Evolutionary conservation across 2,113 vertebrate genomes (phyloP).

Genomic region (Hydrochoerus hydrochaeris): DNA sequence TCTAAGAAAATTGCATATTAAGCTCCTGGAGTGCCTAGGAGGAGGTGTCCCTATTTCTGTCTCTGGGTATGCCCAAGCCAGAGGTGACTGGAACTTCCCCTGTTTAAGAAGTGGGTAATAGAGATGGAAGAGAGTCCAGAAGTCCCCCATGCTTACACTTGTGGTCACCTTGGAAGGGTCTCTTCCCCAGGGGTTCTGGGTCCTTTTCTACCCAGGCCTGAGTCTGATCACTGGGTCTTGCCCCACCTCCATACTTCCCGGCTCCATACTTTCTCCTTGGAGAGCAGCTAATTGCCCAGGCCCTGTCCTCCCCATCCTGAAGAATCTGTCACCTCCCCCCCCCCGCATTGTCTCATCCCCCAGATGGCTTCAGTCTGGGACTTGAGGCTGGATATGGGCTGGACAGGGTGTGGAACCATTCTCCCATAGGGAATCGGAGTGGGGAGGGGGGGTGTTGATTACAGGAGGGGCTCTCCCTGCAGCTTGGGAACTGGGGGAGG

Average conservation of each 20-base stretch:
- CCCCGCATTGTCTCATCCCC: neutral
- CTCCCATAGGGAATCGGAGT: neutral
- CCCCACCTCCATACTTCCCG: neutral
- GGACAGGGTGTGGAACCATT: neutral
- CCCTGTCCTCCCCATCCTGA: conserved; percentile 9
- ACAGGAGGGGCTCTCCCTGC: conserved; percentile 28
- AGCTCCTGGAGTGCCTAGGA: neutral
- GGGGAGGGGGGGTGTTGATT: neutral
- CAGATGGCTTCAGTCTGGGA: conserved; percentile 61
- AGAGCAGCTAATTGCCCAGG: conserved; percentile 17
- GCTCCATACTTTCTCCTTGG: neutral
- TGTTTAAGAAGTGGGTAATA: neutral
- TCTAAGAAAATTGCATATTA: neutral
- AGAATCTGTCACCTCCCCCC: conserved; percentile 15
- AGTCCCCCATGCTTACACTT: neutral
- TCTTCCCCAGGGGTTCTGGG: neutral
- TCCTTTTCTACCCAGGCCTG: neutral
- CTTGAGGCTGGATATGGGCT: neutral
- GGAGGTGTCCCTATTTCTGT: neutral
- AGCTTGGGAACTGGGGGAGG: conserved; percentile 63
- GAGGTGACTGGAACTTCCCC: no score
- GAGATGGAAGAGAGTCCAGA: neutral
- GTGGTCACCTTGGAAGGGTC: neutral
- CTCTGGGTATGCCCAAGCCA: neutral
- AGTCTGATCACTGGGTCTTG: neutral